phyloP scores from a whole-genome alignment of 2,797 vertebrate genomes.

The Tadarida brasiliensis region DNA sequence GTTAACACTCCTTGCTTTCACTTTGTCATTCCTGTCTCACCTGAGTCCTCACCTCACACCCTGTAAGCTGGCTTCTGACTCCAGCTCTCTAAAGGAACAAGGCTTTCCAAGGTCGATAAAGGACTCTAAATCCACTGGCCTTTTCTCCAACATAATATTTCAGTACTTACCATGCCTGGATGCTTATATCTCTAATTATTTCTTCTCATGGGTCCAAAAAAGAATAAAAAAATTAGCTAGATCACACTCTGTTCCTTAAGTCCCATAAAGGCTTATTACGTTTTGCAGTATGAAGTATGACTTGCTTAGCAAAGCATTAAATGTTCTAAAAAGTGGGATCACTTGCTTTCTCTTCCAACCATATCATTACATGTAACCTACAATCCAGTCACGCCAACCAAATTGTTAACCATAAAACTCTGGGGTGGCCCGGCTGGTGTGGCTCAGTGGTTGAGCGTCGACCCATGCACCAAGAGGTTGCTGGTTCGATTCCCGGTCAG shows the following conservation, averaged over 20 bases:
- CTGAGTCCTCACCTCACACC: not conserved
- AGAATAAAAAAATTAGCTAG: not conserved
- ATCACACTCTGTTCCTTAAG: constrained; percentile 4
- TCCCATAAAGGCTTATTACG: not conserved
- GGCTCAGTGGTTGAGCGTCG: too few relatives aligned
- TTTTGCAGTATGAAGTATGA: constrained; percentile 13
- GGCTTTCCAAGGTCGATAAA: constrained; percentile 56
- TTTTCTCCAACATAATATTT: constrained; percentile 1
- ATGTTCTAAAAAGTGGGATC: not conserved
- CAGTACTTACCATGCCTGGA: not conserved
- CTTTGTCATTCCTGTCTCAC: not conserved
- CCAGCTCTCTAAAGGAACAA: constrained; percentile 1
- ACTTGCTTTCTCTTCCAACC: not conserved
- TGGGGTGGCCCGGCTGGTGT: not conserved
- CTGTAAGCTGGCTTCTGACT: not conserved
- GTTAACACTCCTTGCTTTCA: not conserved
- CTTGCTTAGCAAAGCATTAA: constrained; percentile 22
- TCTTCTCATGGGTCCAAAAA: constrained; percentile 16
- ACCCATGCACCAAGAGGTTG: too few relatives aligned
- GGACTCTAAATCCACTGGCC: not conserved
- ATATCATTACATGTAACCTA: not conserved
- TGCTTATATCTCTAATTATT: constrained; percentile 26
- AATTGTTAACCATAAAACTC: not conserved
- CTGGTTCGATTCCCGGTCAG: too few relatives aligned
- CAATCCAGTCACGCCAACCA: not conserved